Conservation (phyloP, 2,888 invertebrate genomes). For the Calliopum simillimum region DNA sequence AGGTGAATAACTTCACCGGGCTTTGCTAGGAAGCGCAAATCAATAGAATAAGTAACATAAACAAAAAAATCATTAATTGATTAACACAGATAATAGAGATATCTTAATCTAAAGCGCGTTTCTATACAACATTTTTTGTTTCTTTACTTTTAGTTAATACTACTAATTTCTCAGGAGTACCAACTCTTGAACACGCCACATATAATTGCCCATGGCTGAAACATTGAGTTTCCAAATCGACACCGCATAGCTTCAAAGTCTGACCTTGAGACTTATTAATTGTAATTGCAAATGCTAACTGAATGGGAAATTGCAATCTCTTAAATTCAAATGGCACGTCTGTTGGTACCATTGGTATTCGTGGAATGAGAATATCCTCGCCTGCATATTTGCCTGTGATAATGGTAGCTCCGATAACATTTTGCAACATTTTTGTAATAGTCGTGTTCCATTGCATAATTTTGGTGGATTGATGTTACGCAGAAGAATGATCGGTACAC, state of each 20-base stretch:
- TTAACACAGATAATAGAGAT: too few relatives aligned
- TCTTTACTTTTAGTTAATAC: conserved; percentile 5
- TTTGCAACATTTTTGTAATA: conserved; percentile 37
- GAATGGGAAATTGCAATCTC: conserved; percentile 36
- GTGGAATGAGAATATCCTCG: conserved; percentile 35
- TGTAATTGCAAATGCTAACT: conserved; percentile 33
- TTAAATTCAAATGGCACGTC: conserved; percentile 39
- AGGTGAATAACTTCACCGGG: too few relatives aligned
- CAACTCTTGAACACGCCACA: conserved; percentile 31
- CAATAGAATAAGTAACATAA: too few relatives aligned
- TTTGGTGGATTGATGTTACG: too few relatives aligned
- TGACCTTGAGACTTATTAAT: conserved; percentile 43
- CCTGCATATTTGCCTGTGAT: conserved; percentile 39
- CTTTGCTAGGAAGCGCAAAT: too few relatives aligned
- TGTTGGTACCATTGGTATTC: conserved; percentile 35
- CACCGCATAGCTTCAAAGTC: conserved; percentile 28
- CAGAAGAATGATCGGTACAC: conserved; percentile 37
- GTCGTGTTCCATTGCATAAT: conserved; percentile 45
- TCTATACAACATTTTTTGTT: conserved; percentile 31
- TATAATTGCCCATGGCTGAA: too few relatives aligned
- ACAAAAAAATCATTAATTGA: too few relatives aligned
- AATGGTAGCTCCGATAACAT: conserved; percentile 41
- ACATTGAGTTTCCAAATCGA: conserved; percentile 24
- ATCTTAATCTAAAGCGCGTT: conserved; percentile 15
- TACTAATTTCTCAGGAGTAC: conserved; percentile 13